These are phyloP conservation scores for Prietella phreatophila DNA, from an alignment of 2,113 vertebrate genomes.

Conservation along the genomic window DNA sequence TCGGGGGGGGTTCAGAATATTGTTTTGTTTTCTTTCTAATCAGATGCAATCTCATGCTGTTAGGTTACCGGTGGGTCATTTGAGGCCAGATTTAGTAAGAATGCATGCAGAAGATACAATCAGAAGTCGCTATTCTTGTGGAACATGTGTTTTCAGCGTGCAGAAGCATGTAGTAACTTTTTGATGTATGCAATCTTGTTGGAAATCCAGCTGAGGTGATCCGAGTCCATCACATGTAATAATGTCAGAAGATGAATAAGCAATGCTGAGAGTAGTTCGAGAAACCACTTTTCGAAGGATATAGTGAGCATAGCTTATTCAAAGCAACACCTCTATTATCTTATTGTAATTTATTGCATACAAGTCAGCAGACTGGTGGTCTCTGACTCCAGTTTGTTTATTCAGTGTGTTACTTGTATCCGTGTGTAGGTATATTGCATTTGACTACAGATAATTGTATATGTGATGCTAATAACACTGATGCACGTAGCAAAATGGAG, in stretches of 20 bases:
- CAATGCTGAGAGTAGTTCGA: not conserved
- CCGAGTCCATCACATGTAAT: not conserved
- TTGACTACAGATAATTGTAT: constrained; percentile 22
- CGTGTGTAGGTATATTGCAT: constrained; percentile 20
- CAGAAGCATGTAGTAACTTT: constrained; percentile 16
- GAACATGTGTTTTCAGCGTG: constrained; percentile 27
- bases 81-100: constrained; percentile 34
- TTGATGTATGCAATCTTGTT: not conserved
- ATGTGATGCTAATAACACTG: constrained; percentile 26
- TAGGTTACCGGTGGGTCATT: constrained; percentile 17
- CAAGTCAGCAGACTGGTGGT: constrained; percentile 36
- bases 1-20: not conserved
- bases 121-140: constrained; percentile 34
- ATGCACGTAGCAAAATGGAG: not conserved
- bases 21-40: not conserved
- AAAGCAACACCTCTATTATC: constrained; percentile 34
- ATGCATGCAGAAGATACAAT: constrained; percentile 44
- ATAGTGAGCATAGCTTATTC: constrained; percentile 30
- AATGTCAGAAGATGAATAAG: constrained; percentile 14
- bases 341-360: constrained; percentile 53
- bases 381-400: constrained; percentile 35
- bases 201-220: not conserved
- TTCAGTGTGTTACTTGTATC: constrained; percentile 21
- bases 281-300: constrained; percentile 27
- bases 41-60: constrained; percentile 12